Base-by-base conservation (phyloP, 2,888 invertebrate genomes). In the Drosophila algonquin region DNA sequence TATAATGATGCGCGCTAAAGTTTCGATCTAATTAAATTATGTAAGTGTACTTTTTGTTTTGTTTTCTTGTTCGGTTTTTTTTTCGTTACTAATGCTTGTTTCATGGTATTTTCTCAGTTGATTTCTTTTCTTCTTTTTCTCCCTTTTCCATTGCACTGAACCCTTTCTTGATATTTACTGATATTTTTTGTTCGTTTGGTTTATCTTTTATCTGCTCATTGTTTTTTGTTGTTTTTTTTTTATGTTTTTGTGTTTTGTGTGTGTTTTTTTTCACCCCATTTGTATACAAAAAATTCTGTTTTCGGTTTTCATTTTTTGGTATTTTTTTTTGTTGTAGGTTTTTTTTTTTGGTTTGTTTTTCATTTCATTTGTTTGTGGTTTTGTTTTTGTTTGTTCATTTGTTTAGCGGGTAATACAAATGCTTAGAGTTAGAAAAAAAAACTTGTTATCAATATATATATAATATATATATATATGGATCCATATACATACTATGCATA, bases 1-100 rank as follows among this genome's bases (percentile, higher is more conserved):
- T 68, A 65, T 65, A 79, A 73, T 82, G 90, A 90, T 85, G 88
- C 87, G 88, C 87, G 81, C 89, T 90, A 89, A 80, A 77, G 76
- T 77, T 77, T 74, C 45, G n/a, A 40, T 68, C 73, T 85, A 82
- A 80, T 82, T 80, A 53, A 77, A 79, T 79, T 78, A 82, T 80
- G 65, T 63, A 65, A 52, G 61, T 72, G 63, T 75, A 60, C 56
- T 48, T 63, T 61, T 64, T 64, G 18, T 65, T 63, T 40, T 48
- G 67, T 59, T 51, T 56, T 56, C 56, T 73, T 55, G 44, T 63
- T 60, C 56, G 44, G 44, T 75, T 51, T 59, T 73, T 59, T 72
- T 18, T 73, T 74, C 27, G 57, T 48, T 62, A 53, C 64, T 70
- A 55, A 55, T 40, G 40, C 9, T 45, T 8, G 10, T 58, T 57